Evolutionary conservation across 2,888 invertebrate genomes (phyloP).

Genomic region (Hypercompe scribonia): DNA sequence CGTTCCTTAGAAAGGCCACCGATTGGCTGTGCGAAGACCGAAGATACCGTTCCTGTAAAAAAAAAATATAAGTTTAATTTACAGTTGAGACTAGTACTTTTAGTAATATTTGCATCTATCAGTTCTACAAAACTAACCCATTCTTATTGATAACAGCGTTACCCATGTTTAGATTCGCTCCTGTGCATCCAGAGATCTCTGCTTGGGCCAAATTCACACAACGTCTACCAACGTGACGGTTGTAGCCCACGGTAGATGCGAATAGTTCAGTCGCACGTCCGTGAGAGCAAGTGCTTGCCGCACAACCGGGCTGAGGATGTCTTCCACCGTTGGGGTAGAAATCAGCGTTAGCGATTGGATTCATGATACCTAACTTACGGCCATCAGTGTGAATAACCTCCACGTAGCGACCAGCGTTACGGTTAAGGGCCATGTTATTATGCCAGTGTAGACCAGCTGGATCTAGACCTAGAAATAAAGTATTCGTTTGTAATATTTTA

Average conservation of each 20-base stretch:
- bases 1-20: constrained; percentile 22
- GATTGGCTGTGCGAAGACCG: constrained; percentile 47
- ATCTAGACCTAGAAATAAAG: constrained; percentile 60
- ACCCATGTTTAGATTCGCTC: constrained; percentile 26
- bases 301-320: constrained; percentile 70
- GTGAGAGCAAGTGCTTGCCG: constrained; percentile 67
- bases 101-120: background rate
- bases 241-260: constrained; percentile 63
- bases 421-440: constrained; percentile 57
- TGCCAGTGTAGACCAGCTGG: constrained; percentile 71
- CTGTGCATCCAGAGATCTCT: constrained; percentile 50
- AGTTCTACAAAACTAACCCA: constrained; percentile 53
- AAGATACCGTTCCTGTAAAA: constrained; percentile 58
- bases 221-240: constrained; percentile 62
- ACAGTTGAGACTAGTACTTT: background rate
- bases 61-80: background rate
- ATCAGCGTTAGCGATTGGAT: constrained; percentile 59
- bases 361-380: constrained; percentile 63
- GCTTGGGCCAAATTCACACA: constrained; percentile 60
- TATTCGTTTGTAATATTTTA: too few species aligned
- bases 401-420: constrained; percentile 61
- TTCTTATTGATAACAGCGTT: constrained; percentile 19
- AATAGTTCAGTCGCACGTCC: constrained; percentile 62
- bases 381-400: constrained; percentile 75
- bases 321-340: constrained; percentile 75